phyloP scores from a whole-genome alignment of 2,113 vertebrate genomes.

The Podilymbus podiceps region DNA sequence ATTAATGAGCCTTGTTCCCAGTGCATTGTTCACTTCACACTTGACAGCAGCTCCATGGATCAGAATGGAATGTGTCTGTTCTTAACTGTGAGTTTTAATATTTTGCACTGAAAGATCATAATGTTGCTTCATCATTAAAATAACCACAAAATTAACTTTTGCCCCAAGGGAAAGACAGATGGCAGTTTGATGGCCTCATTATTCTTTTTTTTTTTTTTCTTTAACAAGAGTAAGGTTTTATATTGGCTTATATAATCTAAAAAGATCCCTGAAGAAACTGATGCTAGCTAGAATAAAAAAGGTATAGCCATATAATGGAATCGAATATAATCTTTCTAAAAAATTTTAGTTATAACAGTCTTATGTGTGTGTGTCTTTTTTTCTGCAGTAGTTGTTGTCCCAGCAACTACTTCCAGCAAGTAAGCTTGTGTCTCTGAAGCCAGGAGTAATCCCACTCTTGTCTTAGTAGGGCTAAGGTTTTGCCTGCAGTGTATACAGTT shows the following conservation, averaged over 20 bases:
- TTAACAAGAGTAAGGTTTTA: slow-evolving; percentile 47
- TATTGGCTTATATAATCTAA: slow-evolving; percentile 40
- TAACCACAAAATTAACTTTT: slow-evolving; percentile 72
- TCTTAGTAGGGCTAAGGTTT: not conserved
- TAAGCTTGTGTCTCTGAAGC: not conserved
- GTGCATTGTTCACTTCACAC: slow-evolving; percentile 70
- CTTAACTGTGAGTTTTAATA: slow-evolving; percentile 65
- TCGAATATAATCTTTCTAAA: not conserved
- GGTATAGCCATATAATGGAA: not conserved
- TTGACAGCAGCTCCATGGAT: slow-evolving; percentile 66
- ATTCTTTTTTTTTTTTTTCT: slow-evolving; percentile 24
- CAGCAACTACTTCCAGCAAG: not conserved
- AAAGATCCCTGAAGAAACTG: slow-evolving; percentile 23
- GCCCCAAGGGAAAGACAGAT: slow-evolving; percentile 68
- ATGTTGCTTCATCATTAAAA: slow-evolving; percentile 71
- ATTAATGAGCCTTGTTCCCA: slow-evolving; percentile 72
- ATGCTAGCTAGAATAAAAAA: not conserved
- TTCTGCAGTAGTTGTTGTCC: not conserved
- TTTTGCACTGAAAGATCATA: slow-evolving; percentile 66
- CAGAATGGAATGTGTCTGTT: slow-evolving; percentile 59
- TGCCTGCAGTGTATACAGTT: not conserved
- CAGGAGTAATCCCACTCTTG: not conserved
- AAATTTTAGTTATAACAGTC: not conserved
- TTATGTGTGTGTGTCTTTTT: rapidly evolving
- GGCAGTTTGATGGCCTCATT: slow-evolving; percentile 69